Evolutionary conservation across 2,888 invertebrate species (phyloP).

Genomic region (Parnassius orleans): DNA sequence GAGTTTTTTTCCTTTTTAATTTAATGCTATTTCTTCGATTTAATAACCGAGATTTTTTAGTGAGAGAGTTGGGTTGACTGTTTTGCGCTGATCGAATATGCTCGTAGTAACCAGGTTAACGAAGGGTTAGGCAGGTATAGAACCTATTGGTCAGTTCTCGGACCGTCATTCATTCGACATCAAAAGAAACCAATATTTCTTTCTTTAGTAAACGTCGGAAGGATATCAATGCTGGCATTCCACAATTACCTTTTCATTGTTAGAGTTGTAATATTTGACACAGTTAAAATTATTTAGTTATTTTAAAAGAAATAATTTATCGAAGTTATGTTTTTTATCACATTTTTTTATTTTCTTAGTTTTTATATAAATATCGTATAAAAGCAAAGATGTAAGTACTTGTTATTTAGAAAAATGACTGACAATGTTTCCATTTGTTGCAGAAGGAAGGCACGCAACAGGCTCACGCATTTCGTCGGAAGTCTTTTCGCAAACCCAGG

Average conservation of each 20-base stretch:
- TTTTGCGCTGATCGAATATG: conserved; percentile 38
- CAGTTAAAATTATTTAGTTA: too few species aligned
- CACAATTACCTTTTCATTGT: conserved; percentile 3
- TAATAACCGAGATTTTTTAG: neutral
- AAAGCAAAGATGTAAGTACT: too few species aligned
- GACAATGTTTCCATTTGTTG: conserved; percentile 49
- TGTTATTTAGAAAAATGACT: neutral
- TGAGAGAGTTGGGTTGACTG: conserved; percentile 29
- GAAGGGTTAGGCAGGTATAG: conserved; percentile 55
- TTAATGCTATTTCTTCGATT: neutral
- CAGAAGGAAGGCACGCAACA: conserved; percentile 86
- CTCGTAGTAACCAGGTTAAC: conserved; percentile 43
- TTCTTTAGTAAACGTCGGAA: conserved; percentile 15
- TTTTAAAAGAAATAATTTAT: too few species aligned
- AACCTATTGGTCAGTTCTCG: conserved; percentile 35
- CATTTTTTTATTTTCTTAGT: too few species aligned
- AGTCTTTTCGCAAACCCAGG: conserved; percentile 86
- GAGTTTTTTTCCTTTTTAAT: neutral
- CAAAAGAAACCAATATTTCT: conserved; percentile 14
- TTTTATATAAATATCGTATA: too few species aligned
- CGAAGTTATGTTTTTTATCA: too few species aligned
- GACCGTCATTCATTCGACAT: conserved; percentile 12
- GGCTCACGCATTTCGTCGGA: conserved; percentile 87
- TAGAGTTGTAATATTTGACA: too few species aligned
- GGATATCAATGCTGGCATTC: conserved; percentile 8